These are phyloP conservation scores for Brachionus angularis DNA, from an alignment of 1,140 invertebrate genomes.

Conservation along the genomic window DNA sequence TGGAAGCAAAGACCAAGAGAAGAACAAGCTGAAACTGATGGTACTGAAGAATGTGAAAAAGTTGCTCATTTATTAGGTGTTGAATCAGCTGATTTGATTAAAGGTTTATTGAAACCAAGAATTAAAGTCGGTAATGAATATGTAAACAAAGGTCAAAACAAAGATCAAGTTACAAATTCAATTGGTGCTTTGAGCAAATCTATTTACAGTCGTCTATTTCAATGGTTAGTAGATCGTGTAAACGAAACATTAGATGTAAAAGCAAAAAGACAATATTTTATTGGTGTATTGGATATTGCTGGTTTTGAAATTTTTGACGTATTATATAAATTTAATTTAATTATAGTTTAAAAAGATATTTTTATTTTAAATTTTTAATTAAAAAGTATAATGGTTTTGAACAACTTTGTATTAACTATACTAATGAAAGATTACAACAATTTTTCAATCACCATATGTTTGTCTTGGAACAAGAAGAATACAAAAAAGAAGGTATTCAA, in stretches of 20 bases:
- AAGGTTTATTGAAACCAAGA: constrained; percentile 63
- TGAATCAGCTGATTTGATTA: constrained; percentile 62
- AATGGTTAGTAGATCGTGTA: constrained; percentile 94
- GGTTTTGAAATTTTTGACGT: constrained; percentile 99
- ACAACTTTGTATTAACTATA: constrained; percentile 99
- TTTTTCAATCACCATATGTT: constrained; percentile 99
- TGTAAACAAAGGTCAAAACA: constrained; percentile 95
- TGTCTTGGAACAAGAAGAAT: constrained; percentile 98
- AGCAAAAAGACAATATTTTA: constrained; percentile 94
- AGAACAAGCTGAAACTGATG: constrained; percentile 97
- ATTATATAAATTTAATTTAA: too few species aligned
- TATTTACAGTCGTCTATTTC: constrained; percentile 93
- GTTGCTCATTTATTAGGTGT: constrained; percentile 78
- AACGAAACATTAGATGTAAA: constrained; percentile 97
- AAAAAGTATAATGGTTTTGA: constrained; percentile 99
- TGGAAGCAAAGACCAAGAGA: constrained; percentile 99
- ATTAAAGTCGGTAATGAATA: constrained; percentile 76
- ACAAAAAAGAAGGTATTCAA: constrained; percentile 93
- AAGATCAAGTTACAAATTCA: constrained; percentile 85
- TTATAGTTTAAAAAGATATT: too few species aligned
- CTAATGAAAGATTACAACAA: constrained; percentile 98
- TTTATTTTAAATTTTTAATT: too few species aligned
- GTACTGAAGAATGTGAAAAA: constrained; percentile 86
- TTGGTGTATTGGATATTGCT: constrained; percentile 99
- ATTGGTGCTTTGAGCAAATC: constrained; percentile 94